These are phyloP conservation scores for Nansenia antarctica DNA, from an alignment of 2,113 vertebrate species.

Conservation along the genomic window DNA sequence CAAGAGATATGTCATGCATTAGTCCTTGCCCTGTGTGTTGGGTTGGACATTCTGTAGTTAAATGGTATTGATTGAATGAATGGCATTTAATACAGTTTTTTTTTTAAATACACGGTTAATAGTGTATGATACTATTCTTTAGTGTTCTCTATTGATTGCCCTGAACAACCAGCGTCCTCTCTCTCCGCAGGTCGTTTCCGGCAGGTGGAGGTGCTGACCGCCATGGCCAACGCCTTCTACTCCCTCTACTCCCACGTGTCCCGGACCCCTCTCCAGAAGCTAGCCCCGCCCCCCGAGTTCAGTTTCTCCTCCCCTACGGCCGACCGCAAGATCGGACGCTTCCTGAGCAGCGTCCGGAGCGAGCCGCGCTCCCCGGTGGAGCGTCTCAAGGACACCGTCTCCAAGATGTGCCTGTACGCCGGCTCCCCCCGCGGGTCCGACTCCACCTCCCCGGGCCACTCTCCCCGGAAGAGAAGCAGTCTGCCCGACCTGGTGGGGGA, in stretches of 20 bases:
- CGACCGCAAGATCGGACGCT: slow-evolving; percentile 56
- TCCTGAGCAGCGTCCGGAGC: slow-evolving; percentile 62
- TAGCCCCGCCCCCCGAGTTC: slow-evolving; percentile 76
- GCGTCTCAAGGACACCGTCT: slow-evolving; percentile 83
- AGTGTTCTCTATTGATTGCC: not conserved
- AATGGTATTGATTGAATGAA: too few relatives aligned
- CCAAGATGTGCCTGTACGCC: slow-evolving; percentile 87
- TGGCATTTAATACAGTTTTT: too few relatives aligned
- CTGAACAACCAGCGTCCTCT: not conserved
- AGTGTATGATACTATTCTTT: too few relatives aligned
- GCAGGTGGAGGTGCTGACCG: slow-evolving; percentile 86
- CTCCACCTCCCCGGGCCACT: slow-evolving; percentile 65
- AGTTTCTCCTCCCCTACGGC: slow-evolving; percentile 68
- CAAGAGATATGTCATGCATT: too few relatives aligned
- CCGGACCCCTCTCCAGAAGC: slow-evolving; percentile 84
- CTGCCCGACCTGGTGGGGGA: slow-evolving; percentile 72
- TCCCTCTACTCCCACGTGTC: slow-evolving; percentile 91
- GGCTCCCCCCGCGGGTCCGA: slow-evolving; percentile 46
- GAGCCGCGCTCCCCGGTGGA: slow-evolving; percentile 76
- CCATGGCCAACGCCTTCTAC: slow-evolving; percentile 87
- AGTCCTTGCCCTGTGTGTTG: not conserved
- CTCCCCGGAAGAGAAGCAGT: slow-evolving; percentile 58
- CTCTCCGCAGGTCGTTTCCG: slow-evolving; percentile 86
- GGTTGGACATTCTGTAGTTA: not conserved
- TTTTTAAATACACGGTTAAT: not conserved